These are phyloP conservation scores for Rhagonycha lutea DNA, from an alignment of 2,888 invertebrate species.

Conservation along the genomic window DNA sequence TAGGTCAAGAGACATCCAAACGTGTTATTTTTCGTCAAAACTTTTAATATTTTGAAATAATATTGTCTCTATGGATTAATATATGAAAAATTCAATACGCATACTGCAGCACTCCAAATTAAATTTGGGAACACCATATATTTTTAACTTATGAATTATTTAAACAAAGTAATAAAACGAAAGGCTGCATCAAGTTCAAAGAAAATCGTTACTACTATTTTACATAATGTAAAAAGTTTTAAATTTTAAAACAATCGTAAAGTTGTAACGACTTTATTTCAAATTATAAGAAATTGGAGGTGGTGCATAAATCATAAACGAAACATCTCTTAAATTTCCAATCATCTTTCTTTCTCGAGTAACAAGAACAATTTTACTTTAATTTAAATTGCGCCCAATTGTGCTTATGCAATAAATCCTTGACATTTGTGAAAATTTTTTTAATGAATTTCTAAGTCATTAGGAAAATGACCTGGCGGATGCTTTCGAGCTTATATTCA, in stretches of 20 bases:
- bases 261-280: background rate
- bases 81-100: background rate
- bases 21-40: background rate
- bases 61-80: background rate
- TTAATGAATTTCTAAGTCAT: background rate
- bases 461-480: background rate
- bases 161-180: background rate
- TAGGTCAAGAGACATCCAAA: background rate
- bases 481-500: background rate
- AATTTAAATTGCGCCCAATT: background rate
- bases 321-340: background rate
- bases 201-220: background rate
- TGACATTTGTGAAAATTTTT: background rate
- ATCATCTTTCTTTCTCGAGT: background rate
- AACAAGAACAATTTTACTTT: background rate
- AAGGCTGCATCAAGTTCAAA: background rate
- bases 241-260: background rate
- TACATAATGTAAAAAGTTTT: background rate
- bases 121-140: background rate
- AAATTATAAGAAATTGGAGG: background rate
- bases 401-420: background rate
- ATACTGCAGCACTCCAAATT: background rate
- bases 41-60: background rate
- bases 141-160: background rate
- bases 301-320: background rate